Percentiles rank a stretch among this genome's conserved stretches.
Conservation (phyloP, 1,140 invertebrate genomes). For the Hormaphis cornu region DNA sequence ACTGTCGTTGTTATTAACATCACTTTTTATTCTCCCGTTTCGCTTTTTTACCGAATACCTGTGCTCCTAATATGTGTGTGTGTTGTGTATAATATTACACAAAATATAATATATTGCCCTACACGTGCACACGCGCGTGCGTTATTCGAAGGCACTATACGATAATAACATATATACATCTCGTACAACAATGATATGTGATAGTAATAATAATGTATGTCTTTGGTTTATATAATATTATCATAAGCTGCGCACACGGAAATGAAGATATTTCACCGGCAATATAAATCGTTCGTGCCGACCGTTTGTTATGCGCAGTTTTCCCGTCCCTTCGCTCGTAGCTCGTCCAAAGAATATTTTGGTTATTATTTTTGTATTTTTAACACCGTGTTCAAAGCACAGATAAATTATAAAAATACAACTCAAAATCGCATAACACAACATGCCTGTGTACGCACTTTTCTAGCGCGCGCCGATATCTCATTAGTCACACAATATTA, state of each 20-base stretch:
- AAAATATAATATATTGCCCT: not conserved
- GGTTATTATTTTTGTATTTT: too few relatives aligned
- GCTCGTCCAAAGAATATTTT: too few relatives aligned
- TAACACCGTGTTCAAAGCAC: too few relatives aligned
- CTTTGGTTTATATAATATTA: not conserved
- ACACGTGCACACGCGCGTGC: not conserved
- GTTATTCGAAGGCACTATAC: too few relatives aligned
- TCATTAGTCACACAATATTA: too few relatives aligned
- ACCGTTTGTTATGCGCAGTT: not conserved
- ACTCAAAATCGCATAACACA: too few relatives aligned
- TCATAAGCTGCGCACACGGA: not conserved
- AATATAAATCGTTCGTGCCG: not conserved
- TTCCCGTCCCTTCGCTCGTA: too few relatives aligned
- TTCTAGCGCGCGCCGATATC: too few relatives aligned
- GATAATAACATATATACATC: too few relatives aligned
- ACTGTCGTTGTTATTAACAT: not conserved
- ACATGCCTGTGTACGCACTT: too few relatives aligned
- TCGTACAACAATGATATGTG: not conserved
- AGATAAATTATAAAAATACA: too few relatives aligned
- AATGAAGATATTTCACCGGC: conserved; percentile 18
- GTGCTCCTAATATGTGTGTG: too few relatives aligned
- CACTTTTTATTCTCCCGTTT: not conserved
- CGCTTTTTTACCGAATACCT: not conserved
- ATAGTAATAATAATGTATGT: not conserved
- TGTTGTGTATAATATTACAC: not conserved